phyloP scores from a whole-genome alignment of 2,797 vertebrate species.

The Onychomys torridus region DNA sequence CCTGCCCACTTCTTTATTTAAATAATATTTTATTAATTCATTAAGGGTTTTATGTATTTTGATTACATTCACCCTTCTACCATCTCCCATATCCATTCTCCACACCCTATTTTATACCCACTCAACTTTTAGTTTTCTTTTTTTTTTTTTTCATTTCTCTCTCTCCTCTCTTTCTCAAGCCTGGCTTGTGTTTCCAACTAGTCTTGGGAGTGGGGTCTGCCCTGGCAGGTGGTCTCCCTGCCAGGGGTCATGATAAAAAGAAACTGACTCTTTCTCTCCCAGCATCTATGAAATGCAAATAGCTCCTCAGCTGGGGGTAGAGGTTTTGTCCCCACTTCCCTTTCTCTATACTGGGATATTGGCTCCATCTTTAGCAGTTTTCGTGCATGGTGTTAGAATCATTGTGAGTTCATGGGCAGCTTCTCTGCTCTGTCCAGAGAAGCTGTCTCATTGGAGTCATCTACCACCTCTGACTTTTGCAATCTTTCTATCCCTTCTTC shows the following conservation, averaged over 20 bases:
- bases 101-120: not conserved
- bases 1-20: not conserved
- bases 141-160: not conserved
- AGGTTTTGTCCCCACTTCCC: too few relatives aligned
- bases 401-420: not conserved
- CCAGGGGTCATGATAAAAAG: not conserved
- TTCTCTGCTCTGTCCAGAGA: not conserved
- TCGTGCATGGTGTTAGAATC: too few relatives aligned
- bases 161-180: not conserved
- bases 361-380: not conserved
- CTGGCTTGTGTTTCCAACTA: not conserved
- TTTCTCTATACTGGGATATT: not conserved
- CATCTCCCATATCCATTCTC: not conserved
- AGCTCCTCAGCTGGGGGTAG: not conserved
- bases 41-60: not conserved
- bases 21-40: not conserved
- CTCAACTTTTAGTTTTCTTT: not conserved
- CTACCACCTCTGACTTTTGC: not conserved
- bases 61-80: not conserved
- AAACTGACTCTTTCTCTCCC: not conserved
- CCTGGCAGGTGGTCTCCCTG: not conserved
- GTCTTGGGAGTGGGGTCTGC: not conserved
- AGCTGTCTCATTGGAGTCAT: not conserved
- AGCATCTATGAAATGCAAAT: not conserved
- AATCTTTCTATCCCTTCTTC: not conserved